Base-by-base conservation (phyloP, 2,888 invertebrate species). In the Laothoe populi region DNA sequence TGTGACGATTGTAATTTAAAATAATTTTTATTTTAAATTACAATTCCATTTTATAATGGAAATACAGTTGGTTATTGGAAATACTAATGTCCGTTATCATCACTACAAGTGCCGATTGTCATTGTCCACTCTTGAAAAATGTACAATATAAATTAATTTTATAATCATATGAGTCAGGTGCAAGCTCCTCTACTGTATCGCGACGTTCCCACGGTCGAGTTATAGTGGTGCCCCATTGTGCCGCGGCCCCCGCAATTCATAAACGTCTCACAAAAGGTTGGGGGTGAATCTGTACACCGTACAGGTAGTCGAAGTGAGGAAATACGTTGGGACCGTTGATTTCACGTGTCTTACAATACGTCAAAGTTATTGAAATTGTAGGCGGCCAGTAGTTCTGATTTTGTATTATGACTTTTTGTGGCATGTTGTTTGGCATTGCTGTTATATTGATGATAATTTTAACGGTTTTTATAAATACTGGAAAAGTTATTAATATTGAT, bases 261-360 rank as follows among this genome's bases (percentile, higher is more conserved):
- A 80, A 75, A 79, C 74, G 76, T 77, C 77, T 48, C 49, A 49
- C 71, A 75, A 78, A 83, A 86, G 83, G 80, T 86, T 83, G 85
- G 79, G 90, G 90, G 86, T 88, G 87, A 87, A 81, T 73, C 75
- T 81, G 64, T 74, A 38, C 31, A 31, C 31, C 7, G 31, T 38
- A 79, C 88, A 90, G 88, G 87, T 87, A 88, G 84, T 67, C 61
- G 80, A 59, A 72, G 72, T 66, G 72, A 71, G 67, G 70, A 80
- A 82, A 79, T 86, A 84, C 87, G 87, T 87, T 89, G 83, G 75
- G 83, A 81, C 84, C 84, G 85, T 87, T 82, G 77, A 59, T 59
- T 26, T 59, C 49, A 66, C 63, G 60, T 64, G 46, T 44, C 8
- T 48, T 62, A 44, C 45, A 48, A 26, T 46, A 45, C 38, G 23